Conservation (phyloP, 2,888 invertebrate genomes). For the Amphipyra berbera region DNA sequence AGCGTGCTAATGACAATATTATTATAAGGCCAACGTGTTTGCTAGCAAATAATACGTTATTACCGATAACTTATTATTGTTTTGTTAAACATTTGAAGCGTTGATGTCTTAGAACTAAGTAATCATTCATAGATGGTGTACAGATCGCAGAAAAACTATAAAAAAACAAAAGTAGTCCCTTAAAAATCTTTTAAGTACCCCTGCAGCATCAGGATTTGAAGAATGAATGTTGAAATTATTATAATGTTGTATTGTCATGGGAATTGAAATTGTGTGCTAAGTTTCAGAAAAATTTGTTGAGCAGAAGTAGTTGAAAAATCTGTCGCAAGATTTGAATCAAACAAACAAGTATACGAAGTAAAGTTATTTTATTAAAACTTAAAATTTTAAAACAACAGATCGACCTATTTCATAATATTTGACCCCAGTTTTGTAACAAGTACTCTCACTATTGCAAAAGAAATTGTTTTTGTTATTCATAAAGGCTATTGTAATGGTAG, state of each 20-base stretch:
- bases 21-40: slow-evolving; percentile 74
- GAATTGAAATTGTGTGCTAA: too few species aligned
- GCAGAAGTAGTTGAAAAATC: too few species aligned
- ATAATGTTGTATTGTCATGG: too few species aligned
- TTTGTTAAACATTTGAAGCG: slow-evolving; percentile 68
- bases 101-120: slow-evolving; percentile 66
- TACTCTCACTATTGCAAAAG: slow-evolving; percentile 25
- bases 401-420: neutral
- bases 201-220: too few species aligned
- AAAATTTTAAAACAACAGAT: neutral
- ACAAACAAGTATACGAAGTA: too few species aligned
- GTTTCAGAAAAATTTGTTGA: too few species aligned
- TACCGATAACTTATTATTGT: slow-evolving; percentile 68
- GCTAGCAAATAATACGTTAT: slow-evolving; percentile 75
- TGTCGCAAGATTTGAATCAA: too few species aligned
- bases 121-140: slow-evolving; percentile 64
- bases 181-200: too few species aligned
- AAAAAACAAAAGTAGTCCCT: neutral
- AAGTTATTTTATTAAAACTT: too few species aligned
- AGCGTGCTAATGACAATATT: slow-evolving; percentile 80
- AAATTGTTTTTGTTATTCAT: slow-evolving; percentile 15
- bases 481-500: slow-evolving; percentile 13
- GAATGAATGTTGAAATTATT: too few species aligned
- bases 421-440: neutral
- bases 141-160: slow-evolving; percentile 57